These are phyloP conservation scores for Chunga burmeisteri DNA, from an alignment of 2,113 vertebrate genomes.

Conservation along the genomic window DNA sequence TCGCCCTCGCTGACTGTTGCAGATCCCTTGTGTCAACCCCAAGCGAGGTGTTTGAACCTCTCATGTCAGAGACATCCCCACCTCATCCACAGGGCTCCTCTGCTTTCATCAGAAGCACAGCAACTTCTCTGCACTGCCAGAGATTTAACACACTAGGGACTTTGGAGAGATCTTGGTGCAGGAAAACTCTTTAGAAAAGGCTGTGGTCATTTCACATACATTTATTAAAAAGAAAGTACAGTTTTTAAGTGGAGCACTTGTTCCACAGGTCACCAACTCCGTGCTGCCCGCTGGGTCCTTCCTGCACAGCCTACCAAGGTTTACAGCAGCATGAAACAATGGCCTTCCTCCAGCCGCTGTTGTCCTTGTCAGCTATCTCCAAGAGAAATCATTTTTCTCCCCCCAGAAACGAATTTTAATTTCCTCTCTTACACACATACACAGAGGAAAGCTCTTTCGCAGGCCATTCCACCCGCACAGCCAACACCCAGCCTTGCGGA, in stretches of 20 bases:
- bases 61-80: background rate
- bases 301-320: background rate
- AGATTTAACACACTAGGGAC: no score
- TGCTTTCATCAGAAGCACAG: background rate
- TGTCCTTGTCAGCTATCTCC: background rate
- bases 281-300: background rate
- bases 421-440: background rate
- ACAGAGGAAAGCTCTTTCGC: background rate
- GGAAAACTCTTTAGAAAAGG: background rate
- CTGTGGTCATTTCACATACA: accelerated
- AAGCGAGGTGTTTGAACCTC: accelerated
- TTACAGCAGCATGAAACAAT: accelerated
- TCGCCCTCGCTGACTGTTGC: accelerated
- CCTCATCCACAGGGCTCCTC: background rate
- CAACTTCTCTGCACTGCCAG: accelerated
- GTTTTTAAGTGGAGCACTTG: background rate
- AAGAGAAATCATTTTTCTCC: background rate
- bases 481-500: accelerated
- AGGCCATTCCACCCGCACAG: background rate
- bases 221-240: background rate
- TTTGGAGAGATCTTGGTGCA: background rate
- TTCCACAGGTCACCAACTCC: background rate
- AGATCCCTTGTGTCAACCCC: background rate
- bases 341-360: accelerated
- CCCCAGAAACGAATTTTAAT: background rate